A percentile compares a stretch with the other conserved stretches of the same genome.
These are phyloP conservation scores for Rhinatrema bivittatum DNA, from an alignment of 2,797 vertebrate genomes.

Conservation along the genomic window DNA sequence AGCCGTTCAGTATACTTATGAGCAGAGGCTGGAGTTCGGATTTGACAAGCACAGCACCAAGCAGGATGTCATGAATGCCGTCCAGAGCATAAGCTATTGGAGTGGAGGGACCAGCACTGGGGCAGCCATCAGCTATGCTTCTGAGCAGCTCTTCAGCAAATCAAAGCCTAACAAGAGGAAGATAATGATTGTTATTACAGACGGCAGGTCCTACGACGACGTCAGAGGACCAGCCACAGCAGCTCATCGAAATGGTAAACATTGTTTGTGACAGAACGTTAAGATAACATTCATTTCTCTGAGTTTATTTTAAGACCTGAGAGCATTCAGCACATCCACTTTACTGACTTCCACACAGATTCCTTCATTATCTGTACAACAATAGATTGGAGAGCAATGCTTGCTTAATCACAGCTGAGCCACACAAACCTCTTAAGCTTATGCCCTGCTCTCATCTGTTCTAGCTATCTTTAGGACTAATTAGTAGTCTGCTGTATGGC, in stretches of 20 bases:
- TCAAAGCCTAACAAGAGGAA: constrained; percentile 96
- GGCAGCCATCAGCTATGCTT: constrained; percentile 83
- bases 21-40: constrained; percentile 90
- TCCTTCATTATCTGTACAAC: too few relatives aligned
- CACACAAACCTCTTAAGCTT: too few relatives aligned
- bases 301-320: too few relatives aligned
- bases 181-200: constrained; percentile 94
- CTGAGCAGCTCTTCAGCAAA: constrained; percentile 88
- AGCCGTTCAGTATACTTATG: constrained; percentile 93
- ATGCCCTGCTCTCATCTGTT: too few relatives aligned
- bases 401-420: too few relatives aligned
- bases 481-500: too few relatives aligned
- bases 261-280: too few relatives aligned
- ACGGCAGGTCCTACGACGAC: constrained; percentile 90
- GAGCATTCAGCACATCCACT: too few relatives aligned
- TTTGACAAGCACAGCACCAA: constrained; percentile 81
- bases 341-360: too few relatives aligned
- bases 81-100: constrained; percentile 91
- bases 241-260: constrained; percentile 80
- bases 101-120: constrained; percentile 95
- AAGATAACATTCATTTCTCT: too few relatives aligned
- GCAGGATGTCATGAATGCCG: constrained; percentile 77
- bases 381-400: too few relatives aligned
- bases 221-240: constrained; percentile 74
- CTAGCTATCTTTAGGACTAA: too few relatives aligned